Percentiles rank a stretch among this genome's conserved stretches.
Conservation (phyloP, 2,888 invertebrate species). For the Hybos culiciformis region DNA sequence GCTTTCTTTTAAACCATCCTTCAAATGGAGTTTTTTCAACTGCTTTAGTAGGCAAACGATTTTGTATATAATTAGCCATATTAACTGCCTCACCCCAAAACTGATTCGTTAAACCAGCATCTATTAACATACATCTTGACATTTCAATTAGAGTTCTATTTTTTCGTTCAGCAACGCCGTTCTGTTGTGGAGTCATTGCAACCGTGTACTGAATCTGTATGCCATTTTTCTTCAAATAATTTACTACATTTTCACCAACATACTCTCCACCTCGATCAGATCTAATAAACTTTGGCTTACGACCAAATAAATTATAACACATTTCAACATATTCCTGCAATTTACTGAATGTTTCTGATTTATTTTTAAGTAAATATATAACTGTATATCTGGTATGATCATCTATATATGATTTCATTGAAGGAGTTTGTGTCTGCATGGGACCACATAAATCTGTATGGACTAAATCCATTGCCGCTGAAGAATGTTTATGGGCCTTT, state of each 20-base stretch:
- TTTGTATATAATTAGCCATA: too few relatives aligned
- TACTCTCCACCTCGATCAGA: constrained; percentile 18
- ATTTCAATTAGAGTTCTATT: constrained; percentile 13
- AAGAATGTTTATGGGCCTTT: constrained; percentile 6
- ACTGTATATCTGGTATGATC: constrained; percentile 14
- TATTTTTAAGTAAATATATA: constrained; percentile 16
- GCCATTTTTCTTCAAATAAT: constrained; percentile 16
- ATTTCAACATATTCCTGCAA: constrained; percentile 10
- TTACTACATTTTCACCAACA: constrained; percentile 12
- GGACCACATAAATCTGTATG: constrained; percentile 23
- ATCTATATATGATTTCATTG: constrained; percentile 15
- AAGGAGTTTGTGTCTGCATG: constrained; percentile 19
- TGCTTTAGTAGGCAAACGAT: too few relatives aligned
- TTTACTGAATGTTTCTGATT: constrained; percentile 11
- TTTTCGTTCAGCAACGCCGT: too few relatives aligned
- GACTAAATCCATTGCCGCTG: constrained; percentile 14
- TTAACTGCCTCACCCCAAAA: too few relatives aligned
- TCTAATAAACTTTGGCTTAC: constrained; percentile 9
- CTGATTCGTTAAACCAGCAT: constrained; percentile 14
- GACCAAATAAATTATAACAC: constrained; percentile 10
- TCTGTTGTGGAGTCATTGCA: constrained; percentile 16
- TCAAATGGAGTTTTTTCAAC: too few relatives aligned
- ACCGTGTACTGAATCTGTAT: constrained; percentile 13
- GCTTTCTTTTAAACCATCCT: too few relatives aligned
- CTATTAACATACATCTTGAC: constrained; percentile 17